Evolutionary conservation across 2,113 vertebrate species (phyloP).

Genomic region (Upupa epops): DNA sequence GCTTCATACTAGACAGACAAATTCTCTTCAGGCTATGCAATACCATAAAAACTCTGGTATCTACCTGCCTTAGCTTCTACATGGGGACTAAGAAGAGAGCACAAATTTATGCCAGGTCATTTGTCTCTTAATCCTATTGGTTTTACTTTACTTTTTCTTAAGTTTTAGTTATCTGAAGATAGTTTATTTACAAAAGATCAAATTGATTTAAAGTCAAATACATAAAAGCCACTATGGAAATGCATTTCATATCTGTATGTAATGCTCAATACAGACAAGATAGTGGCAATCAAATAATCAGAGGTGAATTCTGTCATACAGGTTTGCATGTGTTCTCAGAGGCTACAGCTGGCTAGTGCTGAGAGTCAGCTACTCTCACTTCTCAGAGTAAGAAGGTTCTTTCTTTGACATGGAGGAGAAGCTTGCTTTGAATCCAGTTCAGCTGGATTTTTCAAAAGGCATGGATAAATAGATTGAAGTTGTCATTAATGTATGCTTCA

Average conservation of each 20-base stretch:
- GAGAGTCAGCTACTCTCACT: background rate
- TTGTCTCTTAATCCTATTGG: background rate
- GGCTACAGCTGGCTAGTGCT: background rate
- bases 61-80: background rate
- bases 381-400: background rate
- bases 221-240: background rate
- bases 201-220: background rate
- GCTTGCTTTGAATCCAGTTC: background rate
- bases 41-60: background rate
- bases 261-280: fast-evolving
- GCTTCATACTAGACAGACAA: background rate
- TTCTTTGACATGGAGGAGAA: background rate
- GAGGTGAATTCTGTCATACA: background rate
- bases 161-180: background rate
- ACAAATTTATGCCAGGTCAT: background rate
- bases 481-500: background rate
- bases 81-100: background rate
- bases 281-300: background rate
- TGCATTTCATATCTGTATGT: background rate
- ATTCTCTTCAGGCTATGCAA: background rate
- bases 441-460: background rate
- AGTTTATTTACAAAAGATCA: background rate
- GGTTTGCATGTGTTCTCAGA: background rate
- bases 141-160: background rate
- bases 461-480: background rate